A percentile compares a stretch with the other conserved stretches of the same genome.
These are phyloP conservation scores for Peribatodes rhomboidaria DNA, from an alignment of 2,888 invertebrate species.

Conservation along the genomic window DNA sequence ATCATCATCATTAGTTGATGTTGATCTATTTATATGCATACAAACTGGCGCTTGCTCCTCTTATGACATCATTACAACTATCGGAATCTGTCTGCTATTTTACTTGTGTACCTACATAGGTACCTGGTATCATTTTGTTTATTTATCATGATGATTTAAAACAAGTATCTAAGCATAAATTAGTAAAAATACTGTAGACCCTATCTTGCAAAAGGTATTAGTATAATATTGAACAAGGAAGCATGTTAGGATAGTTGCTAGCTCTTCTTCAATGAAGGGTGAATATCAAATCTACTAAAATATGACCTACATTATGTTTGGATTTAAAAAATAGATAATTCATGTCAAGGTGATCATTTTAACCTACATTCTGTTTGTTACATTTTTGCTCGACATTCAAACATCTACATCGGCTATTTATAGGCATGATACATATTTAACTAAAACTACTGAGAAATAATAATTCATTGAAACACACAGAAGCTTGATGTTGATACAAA, in stretches of 20 bases:
- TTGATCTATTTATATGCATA: constrained; percentile 18
- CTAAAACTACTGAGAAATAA: constrained; percentile 2
- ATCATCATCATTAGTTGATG: constrained; percentile 26
- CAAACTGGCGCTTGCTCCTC: background rate
- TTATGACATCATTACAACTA: background rate
- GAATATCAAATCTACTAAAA: background rate
- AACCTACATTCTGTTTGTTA: constrained; percentile 20
- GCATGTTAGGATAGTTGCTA: background rate
- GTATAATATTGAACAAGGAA: too few species aligned
- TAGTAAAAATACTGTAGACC: too few species aligned
- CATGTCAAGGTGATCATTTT: constrained; percentile 64
- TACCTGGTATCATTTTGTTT: too few species aligned
- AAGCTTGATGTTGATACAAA: background rate
- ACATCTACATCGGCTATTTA: constrained; percentile 32
- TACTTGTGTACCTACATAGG: too few species aligned
- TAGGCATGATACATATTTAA: constrained; percentile 25
- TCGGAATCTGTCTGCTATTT: too few species aligned
- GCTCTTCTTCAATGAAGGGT: background rate
- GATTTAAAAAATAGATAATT: constrained; percentile 36
- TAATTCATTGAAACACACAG: constrained; percentile 9
- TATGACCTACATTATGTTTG: constrained; percentile 21
- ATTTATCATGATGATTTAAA: too few species aligned
- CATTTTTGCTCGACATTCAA: constrained; percentile 13
- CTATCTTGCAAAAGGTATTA: too few species aligned
- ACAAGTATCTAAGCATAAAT: too few species aligned